phyloP scores from a whole-genome alignment of 2,888 invertebrate species.

The Ormyrus nitidulus region DNA sequence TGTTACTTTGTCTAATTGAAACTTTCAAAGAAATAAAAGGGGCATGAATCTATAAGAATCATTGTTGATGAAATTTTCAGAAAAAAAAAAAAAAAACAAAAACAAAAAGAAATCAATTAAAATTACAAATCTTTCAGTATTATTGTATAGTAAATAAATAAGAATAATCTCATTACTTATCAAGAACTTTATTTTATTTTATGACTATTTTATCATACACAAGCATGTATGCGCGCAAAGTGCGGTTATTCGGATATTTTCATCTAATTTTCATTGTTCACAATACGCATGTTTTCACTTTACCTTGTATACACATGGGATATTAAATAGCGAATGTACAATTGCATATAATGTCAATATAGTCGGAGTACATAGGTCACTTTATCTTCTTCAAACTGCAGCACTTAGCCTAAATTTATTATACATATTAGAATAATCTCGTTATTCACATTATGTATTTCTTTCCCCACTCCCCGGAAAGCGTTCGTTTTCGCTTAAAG shows the following conservation, averaged over 20 bases:
- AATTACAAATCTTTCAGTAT: conserved; percentile 13
- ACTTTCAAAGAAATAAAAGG: conserved; percentile 74
- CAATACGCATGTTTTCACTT: conserved; percentile 12
- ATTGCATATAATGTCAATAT: conserved; percentile 11
- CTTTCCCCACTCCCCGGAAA: neutral
- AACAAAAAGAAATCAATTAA: neutral
- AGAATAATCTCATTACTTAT: conserved; percentile 41
- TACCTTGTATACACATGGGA: conserved; percentile 25
- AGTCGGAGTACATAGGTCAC: conserved; percentile 28
- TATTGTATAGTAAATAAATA: conserved; percentile 41
- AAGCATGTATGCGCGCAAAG: conserved; percentile 50
- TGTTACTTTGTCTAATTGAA: conserved; percentile 78
- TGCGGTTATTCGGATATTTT: conserved; percentile 16
- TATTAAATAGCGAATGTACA: conserved; percentile 24
- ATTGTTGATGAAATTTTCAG: neutral
- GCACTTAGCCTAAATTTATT: conserved; percentile 40
- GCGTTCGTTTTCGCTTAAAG: conserved; percentile 29
- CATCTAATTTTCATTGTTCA: conserved; percentile 9
- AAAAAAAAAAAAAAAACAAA: conserved; percentile 21
- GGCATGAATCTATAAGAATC: conserved; percentile 20
- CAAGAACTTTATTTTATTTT: conserved; percentile 53
- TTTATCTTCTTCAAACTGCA: conserved; percentile 19
- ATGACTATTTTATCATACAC: conserved; percentile 54
- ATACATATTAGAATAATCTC: conserved; percentile 39
- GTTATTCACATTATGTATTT: conserved; percentile 5